A percentile compares a stretch with the other conserved stretches of the same genome.
These are phyloP conservation scores for Argyresthia goedartella DNA, from an alignment of 2,888 invertebrate species.

Conservation along the genomic window DNA sequence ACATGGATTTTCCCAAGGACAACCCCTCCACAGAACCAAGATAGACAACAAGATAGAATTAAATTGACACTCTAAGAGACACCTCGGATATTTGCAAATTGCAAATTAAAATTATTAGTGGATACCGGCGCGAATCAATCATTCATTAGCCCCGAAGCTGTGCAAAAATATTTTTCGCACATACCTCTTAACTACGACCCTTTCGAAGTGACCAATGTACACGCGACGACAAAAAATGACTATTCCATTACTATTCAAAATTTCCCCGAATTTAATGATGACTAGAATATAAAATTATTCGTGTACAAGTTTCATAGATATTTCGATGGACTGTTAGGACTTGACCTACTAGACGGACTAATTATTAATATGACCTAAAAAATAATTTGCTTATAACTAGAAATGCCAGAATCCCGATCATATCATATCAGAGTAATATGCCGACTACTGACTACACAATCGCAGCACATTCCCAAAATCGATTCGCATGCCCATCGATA, in stretches of 20 bases:
- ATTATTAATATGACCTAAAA: not conserved
- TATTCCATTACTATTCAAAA: too few species aligned
- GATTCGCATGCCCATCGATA: too few species aligned
- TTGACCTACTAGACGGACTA: not conserved
- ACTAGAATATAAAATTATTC: too few species aligned
- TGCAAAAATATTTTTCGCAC: not conserved
- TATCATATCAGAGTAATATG: slow-evolving; percentile 15
- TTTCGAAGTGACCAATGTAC: too few species aligned
- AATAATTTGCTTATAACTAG: not conserved
- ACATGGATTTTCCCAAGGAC: too few species aligned
- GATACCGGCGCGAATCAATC: too few species aligned
- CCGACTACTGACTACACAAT: too few species aligned
- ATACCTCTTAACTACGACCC: not conserved
- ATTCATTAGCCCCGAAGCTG: not conserved
- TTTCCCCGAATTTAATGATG: too few species aligned
- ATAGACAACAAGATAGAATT: not conserved
- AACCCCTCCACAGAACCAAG: too few species aligned
- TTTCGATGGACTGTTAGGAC: not conserved
- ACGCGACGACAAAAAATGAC: too few species aligned
- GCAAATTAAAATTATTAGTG: not conserved
- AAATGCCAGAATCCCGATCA: not conserved
- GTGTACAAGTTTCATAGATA: not conserved
- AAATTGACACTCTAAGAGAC: not conserved
- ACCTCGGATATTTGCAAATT: not conserved
- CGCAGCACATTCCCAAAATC: too few species aligned